Percentiles rank a stretch among this genome's conserved stretches.
These are phyloP conservation scores for Collichthys lucidus DNA, from an alignment of 2,113 vertebrate species.

Conservation along the genomic window DNA sequence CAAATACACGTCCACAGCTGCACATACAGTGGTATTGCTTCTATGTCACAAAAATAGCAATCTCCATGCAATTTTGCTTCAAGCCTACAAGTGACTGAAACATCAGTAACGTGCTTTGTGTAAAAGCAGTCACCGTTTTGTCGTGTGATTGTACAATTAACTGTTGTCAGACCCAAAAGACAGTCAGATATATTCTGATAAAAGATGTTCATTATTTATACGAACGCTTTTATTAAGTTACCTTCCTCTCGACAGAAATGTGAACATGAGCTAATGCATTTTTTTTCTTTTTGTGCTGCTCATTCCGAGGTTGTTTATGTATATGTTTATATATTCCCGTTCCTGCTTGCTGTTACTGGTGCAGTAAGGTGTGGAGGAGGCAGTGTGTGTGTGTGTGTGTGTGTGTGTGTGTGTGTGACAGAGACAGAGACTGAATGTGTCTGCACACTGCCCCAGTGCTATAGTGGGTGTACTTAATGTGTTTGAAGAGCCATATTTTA, in stretches of 20 bases:
- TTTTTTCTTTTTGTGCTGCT: neutral
- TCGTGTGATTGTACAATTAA: neutral
- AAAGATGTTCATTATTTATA: neutral
- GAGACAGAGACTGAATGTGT: slow-evolving; percentile 38
- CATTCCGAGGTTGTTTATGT: neutral
- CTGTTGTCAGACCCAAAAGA: neutral
- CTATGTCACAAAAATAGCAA: too few species aligned
- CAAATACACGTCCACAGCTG: too few species aligned
- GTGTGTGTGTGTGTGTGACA: slow-evolving; percentile 32
- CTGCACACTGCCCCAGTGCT: slow-evolving; percentile 18
- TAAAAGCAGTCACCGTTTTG: neutral
- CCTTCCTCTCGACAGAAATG: neutral
- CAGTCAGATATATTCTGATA: too few species aligned
- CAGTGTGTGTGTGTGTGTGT: slow-evolving; percentile 31
- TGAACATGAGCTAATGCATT: neutral
- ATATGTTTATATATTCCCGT: slow-evolving; percentile 7
- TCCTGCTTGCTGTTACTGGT: neutral
- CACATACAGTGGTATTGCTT: too few species aligned
- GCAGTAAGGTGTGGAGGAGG: slow-evolving; percentile 34
- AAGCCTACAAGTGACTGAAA: too few species aligned
- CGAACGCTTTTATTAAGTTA: neutral
- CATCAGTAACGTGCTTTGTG: too few species aligned
- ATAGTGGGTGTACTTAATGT: slow-evolving; percentile 48
- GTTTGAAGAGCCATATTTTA: slow-evolving; percentile 55
- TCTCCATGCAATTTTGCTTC: too few species aligned